Conservation (phyloP, 2,113 vertebrate genomes). For the Octodon degus region DNA sequence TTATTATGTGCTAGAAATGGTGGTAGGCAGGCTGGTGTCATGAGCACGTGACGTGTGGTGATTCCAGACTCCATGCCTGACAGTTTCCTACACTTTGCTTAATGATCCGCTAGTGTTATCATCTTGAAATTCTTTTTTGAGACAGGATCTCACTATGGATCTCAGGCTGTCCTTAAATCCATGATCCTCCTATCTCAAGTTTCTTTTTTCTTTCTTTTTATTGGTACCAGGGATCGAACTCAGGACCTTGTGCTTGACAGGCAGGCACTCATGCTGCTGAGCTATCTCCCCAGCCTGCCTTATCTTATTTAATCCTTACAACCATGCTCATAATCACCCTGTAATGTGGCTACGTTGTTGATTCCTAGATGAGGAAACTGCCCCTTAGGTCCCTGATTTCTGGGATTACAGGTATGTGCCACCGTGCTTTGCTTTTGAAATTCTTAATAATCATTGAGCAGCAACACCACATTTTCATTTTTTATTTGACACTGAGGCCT, state of each 20-base stretch:
- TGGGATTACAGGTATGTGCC: not conserved
- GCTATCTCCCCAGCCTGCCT: no score
- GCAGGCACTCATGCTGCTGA: no score
- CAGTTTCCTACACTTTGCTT: not conserved
- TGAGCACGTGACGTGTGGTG: not conserved
- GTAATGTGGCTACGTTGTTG: no score
- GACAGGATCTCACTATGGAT: not conserved
- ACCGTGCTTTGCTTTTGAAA: not conserved
- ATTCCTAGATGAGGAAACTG: no score
- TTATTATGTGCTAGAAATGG: not conserved
- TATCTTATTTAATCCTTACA: no score
- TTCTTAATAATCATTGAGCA: not conserved
- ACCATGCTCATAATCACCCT: no score
- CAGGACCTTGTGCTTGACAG: no score
- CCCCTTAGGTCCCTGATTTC: not conserved
- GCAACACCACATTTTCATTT: not conserved
- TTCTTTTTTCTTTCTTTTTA: not conserved
- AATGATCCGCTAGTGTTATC: not conserved
- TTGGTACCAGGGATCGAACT: no score
- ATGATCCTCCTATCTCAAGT: not conserved
- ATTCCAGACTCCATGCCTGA: not conserved
- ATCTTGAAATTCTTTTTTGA: not conserved
- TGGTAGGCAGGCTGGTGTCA: not conserved
- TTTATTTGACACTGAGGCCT: not conserved
- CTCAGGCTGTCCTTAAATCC: not conserved